Evolutionary conservation across 1,140 invertebrate genomes (phyloP).

Genomic region (Cydia strobilella): DNA sequence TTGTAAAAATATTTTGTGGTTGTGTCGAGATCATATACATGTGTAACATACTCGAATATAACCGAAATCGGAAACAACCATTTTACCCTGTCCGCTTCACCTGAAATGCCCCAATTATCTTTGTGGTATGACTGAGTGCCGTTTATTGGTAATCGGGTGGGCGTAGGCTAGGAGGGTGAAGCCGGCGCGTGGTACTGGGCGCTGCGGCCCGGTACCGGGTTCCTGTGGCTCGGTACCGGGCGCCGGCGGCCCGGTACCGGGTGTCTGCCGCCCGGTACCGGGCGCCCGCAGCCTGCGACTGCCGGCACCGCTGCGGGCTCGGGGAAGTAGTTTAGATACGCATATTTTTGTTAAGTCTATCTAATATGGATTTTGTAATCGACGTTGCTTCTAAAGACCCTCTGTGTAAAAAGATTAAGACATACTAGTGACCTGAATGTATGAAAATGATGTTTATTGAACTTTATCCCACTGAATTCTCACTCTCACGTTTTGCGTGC

Average conservation of each 20-base stretch:
- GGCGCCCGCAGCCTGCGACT: constrained; percentile 34
- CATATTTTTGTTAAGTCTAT: constrained; percentile 79
- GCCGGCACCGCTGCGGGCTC: constrained; percentile 39
- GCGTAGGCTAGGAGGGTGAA: not conserved
- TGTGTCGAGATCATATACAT: no score
- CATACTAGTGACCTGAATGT: constrained; percentile 80
- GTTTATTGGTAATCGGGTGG: constrained; percentile 50
- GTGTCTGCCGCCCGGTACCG: constrained; percentile 2
- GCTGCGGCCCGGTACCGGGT: not conserved
- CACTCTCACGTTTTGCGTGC: constrained; percentile 75
- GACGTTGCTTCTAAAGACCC: constrained; percentile 79
- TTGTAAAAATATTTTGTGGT: no score
- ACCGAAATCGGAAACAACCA: no score
- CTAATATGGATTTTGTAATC: constrained; percentile 79
- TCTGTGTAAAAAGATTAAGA: constrained; percentile 79
- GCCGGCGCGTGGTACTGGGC: not conserved
- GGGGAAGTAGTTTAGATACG: constrained; percentile 75
- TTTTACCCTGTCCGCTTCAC: no score
- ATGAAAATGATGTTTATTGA: constrained; percentile 72
- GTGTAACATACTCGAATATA: no score
- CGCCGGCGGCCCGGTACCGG: constrained; percentile 31
- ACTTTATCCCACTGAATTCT: constrained; percentile 75
- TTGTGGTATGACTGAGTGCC: constrained; percentile 70
- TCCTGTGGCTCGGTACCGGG: not conserved
- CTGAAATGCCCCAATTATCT: no score